phyloP scores from a whole-genome alignment of 2,797 vertebrate genomes.

The Argentina silus region DNA sequence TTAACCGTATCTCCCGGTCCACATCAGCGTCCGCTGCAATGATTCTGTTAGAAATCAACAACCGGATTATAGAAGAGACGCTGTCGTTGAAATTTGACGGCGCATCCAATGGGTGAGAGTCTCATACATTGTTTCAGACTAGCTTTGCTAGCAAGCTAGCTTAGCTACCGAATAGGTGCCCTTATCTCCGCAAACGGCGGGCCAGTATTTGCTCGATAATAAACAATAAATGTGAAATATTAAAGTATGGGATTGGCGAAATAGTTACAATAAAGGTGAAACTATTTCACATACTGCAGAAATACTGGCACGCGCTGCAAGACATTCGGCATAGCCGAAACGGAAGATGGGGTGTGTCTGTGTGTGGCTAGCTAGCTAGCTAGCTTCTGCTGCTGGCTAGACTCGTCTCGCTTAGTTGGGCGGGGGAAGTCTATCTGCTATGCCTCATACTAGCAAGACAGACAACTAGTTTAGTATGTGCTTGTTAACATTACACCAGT shows the following conservation, averaged over 20 bases:
- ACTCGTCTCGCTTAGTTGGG: background rate
- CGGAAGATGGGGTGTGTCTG: background rate
- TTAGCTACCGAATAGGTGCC: background rate
- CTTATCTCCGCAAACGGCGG: background rate
- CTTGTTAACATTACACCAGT: background rate
- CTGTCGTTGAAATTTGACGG: conserved; percentile 93
- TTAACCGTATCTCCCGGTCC: conserved; percentile 34
- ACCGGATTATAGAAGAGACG: conserved; percentile 98
- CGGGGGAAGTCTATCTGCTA: background rate
- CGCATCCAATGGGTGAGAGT: conserved; percentile 91
- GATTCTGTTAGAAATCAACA: conserved; percentile 99
- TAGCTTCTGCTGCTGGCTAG: background rate
- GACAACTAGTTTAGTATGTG: rapidly evolving
- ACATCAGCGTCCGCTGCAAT: conserved; percentile 71
- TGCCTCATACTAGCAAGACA: background rate
- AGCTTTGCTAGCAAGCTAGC: conserved; percentile 34
- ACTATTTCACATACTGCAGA: no score
- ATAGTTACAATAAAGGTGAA: background rate
- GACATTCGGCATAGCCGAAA: background rate
- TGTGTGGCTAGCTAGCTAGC: conserved; percentile 4
- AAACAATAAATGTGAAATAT: background rate
- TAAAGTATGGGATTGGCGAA: no score
- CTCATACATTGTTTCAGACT: conserved; percentile 13
- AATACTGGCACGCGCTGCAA: background rate
- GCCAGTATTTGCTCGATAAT: background rate